Percentiles rank a stretch among this genome's conserved stretches.
Conservation (phyloP, 2,888 invertebrate genomes). For the Pharmacophagus antenor region DNA sequence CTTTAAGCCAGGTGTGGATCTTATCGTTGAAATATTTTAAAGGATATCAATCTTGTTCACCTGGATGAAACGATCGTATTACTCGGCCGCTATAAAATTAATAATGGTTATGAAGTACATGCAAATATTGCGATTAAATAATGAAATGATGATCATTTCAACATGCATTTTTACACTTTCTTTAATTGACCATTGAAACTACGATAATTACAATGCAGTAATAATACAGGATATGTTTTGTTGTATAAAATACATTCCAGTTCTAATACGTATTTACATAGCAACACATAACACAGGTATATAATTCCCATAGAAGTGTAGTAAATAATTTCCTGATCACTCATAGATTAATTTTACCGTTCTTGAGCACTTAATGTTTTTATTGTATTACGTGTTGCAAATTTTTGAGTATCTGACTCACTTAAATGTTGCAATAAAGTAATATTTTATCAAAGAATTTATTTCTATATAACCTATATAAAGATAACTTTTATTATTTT, state of each 20-base stretch:
- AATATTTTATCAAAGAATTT: neutral
- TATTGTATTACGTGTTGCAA: neutral
- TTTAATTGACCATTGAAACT: neutral
- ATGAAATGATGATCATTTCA: slow-evolving; percentile 5
- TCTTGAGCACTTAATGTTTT: neutral
- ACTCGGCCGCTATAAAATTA: slow-evolving; percentile 10
- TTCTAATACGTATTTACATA: too few species aligned
- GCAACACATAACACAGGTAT: too few species aligned
- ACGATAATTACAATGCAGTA: neutral
- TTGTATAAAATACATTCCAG: neutral
- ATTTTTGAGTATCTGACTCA: neutral
- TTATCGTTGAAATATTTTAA: slow-evolving; percentile 18
- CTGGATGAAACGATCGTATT: slow-evolving; percentile 19
- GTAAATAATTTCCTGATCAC: neutral
- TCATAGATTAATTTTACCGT: neutral
- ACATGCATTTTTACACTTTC: neutral
- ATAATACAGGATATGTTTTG: neutral
- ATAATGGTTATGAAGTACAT: slow-evolving; percentile 3
- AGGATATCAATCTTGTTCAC: slow-evolving; percentile 20
- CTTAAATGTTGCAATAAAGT: neutral
- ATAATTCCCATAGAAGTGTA: too few species aligned
- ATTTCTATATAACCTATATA: neutral
- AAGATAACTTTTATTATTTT: neutral
- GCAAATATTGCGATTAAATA: neutral
- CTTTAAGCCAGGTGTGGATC: slow-evolving; percentile 20